Base-by-base conservation (phyloP, 1,140 invertebrate species). In the Gryllus bimaculatus region DNA sequence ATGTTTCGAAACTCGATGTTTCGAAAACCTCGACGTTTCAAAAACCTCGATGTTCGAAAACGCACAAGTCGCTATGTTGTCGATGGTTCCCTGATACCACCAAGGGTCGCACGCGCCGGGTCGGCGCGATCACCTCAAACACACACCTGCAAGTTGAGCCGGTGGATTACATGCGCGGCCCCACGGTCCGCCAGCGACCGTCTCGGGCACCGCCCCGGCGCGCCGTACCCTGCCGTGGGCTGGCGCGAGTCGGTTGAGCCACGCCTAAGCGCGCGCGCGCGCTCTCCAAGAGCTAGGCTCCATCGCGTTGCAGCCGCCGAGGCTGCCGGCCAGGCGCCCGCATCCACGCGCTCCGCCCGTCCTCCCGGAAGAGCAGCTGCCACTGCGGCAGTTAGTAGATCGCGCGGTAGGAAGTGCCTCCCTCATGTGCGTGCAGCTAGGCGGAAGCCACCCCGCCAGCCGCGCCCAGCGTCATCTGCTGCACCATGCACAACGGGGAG, bases 271-370 rank as follows among this genome's bases (percentile, higher is more conserved):
- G 47, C 49, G 18, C 47, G 20, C n/a, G 20, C 48, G 47, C 79
- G 78, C 10, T n/a, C n/a, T n/a, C n/a, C n/a, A n/a, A n/a, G n/a
- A 78, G 47, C 75, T 66, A 54, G 48, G 78, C 49, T 76, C 79
- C 78, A 6, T 20, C 48, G 47, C 78, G 79, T 13, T 66, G n/a
- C 26, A 47, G n/a, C n/a, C n/a, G n/a, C n/a, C 10, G 8, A 39
- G 13, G 13, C 74, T 73, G 12, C 73, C 20, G 10, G 8, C 20
- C 4, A 78, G 4, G 6, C 8, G 4, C n/a, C 8, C 18, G 8
- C 75, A 78, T 49, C n/a, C 12, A 49, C 73, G 26, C 39, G 7
- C 47, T 66, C n/a, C 8, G 8, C 21, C 18, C 7, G n/a, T n/a
- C 18, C 20, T 74, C 48, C n/a, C 15, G 10, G 73, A 80, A 80